These are phyloP conservation scores for Seriola rivoliana DNA, from an alignment of 2,113 vertebrate species.

Conservation along the genomic window DNA sequence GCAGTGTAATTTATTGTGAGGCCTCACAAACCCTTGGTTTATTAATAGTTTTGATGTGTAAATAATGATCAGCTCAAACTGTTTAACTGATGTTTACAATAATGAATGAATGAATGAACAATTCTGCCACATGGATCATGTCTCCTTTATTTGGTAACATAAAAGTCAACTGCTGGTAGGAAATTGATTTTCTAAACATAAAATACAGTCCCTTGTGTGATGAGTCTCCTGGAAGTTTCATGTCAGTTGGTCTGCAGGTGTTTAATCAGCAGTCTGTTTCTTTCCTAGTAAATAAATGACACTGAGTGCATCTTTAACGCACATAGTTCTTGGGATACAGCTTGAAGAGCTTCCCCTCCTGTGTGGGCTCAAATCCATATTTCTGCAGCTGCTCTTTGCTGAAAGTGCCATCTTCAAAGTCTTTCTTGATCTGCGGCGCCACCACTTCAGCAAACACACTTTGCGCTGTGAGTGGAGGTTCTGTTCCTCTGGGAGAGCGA, in stretches of 20 bases:
- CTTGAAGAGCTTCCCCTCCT: constrained; percentile 93
- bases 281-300: neutral
- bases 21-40: neutral
- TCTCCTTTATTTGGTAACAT: neutral
- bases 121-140: neutral
- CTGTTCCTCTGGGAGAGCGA: constrained; percentile 81
- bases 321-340: constrained; percentile 94
- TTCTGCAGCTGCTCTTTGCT: constrained; percentile 85
- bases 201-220: neutral
- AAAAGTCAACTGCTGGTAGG: neutral
- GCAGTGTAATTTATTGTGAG: neutral
- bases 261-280: neutral
- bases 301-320: constrained; percentile 77
- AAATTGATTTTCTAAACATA: neutral
- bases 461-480: constrained; percentile 84
- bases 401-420: constrained; percentile 86
- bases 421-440: constrained; percentile 88
- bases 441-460: constrained; percentile 86
- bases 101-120: neutral
- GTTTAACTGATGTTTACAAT: neutral
- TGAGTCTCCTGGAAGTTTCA: neutral
- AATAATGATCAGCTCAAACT: neutral
- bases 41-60: neutral
- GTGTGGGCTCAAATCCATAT: constrained; percentile 92
- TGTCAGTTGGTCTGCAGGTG: neutral